Evolutionary conservation across 2,113 vertebrate genomes (phyloP), one percentile per base, ranked within the genome.

Genomic region (Gymnarchus niloticus): DNA sequence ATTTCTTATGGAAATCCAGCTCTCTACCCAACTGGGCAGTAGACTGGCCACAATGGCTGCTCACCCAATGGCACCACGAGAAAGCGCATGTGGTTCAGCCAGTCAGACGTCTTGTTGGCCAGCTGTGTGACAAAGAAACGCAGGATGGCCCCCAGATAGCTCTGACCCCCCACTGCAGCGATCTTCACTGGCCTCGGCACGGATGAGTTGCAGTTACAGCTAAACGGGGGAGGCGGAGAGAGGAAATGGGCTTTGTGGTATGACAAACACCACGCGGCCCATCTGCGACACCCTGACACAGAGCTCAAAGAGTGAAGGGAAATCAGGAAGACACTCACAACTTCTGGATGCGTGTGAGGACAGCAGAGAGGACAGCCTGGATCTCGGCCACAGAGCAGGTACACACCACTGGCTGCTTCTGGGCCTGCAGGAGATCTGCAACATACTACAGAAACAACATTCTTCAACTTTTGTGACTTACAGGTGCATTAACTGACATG

Each of bases 191-290:
- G 95, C 65, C 95, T 86, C 0, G 97, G 97, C 93, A 97, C 96
- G 73, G 95, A 94, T 0, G 97, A 95, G 91, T 97, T 97, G 88
- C 96, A 97, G 93, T 97, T 98, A 91, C 96, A 97, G 94, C 97
- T 97, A 87, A 17, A 52, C 56, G 0, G 84, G 37, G 76, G 0
- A 49, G 10, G 83, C 1, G 44, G 51, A n/a, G 65, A 82, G 85
- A 8, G 49, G 52, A 28, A 12, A 59, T 41, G 44, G 56, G 12
- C 52, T 54, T 6, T 14, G 56, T 84, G 4, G 49, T 41, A 10
- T 41, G 73, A 44, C 10, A 77, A 41, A 14, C 52, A 5, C 52
- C 52, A 33, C 73, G 33, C 33, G 1, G 37, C 41, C 41, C 73
- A 46, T 48, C 37, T 48, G 19, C 33, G 61, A n/a, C 21, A 19